phyloP scores from a whole-genome alignment of 2,888 invertebrate genomes.

The Habrosyne pyritoides region DNA sequence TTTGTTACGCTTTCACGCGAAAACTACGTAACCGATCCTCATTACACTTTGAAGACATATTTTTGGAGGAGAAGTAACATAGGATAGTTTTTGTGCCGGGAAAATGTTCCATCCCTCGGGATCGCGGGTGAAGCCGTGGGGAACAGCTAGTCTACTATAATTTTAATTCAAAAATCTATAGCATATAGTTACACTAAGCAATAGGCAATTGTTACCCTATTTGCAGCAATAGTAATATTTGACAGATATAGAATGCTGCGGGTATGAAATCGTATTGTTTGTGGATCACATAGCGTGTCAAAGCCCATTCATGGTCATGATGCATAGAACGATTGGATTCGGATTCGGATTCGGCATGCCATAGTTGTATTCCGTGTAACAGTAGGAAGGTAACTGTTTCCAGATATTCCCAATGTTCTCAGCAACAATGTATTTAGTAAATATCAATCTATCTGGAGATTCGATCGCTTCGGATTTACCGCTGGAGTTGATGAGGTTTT shows the following conservation, averaged over 20 bases:
- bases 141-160: too few species aligned
- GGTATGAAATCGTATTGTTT: constrained; percentile 32
- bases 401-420: not conserved
- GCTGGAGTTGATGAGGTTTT: not conserved
- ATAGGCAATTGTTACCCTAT: not conserved
- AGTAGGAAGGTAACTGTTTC: not conserved
- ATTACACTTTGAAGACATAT: too few species aligned
- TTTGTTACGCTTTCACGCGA: too few species aligned
- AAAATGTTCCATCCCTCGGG: too few species aligned
- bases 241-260: not conserved
- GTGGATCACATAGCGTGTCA: constrained; percentile 32
- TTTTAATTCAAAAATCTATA: not conserved
- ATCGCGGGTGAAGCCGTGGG: too few species aligned
- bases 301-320: constrained; percentile 22
- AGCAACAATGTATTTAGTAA: not conserved
- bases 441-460: not conserved
- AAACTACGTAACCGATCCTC: too few species aligned
- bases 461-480: not conserved
- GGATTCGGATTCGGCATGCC: constrained; percentile 31
- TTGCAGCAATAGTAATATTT: not conserved
- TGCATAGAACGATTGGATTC: constrained; percentile 31
- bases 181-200: not conserved
- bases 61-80: too few species aligned
- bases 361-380: constrained; percentile 12
- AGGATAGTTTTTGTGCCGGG: too few species aligned